Evolutionary conservation across 2,888 invertebrate species (phyloP).

Genomic region (Melolontha melolontha): DNA sequence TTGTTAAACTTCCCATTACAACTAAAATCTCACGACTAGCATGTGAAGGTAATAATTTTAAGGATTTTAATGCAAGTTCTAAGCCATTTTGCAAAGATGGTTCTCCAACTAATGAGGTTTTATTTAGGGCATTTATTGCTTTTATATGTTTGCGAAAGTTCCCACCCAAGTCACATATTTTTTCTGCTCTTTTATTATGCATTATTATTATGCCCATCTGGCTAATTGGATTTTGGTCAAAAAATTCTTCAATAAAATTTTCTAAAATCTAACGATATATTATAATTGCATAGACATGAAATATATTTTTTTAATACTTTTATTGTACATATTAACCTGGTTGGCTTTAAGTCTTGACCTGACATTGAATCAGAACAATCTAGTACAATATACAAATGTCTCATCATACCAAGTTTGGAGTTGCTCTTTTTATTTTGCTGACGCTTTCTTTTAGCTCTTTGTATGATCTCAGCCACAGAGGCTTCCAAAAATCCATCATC

Average conservation of each 20-base stretch:
- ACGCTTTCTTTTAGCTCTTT: constrained; percentile 86
- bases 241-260: constrained; percentile 95
- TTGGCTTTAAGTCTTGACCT: constrained; percentile 95
- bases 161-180: constrained; percentile 90
- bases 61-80: constrained; percentile 85
- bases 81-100: constrained; percentile 97
- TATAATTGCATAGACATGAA: constrained; percentile 8
- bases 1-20: constrained; percentile 93
- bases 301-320: constrained; percentile 72
- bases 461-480: constrained; percentile 91
- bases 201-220: constrained; percentile 94
- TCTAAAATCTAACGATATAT: constrained; percentile 80
- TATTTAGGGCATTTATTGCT: constrained; percentile 73
- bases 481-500: constrained; percentile 92
- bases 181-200: constrained; percentile 94
- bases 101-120: constrained; percentile 84
- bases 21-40: constrained; percentile 94
- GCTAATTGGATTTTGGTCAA: constrained; percentile 98
- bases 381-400: constrained; percentile 90
- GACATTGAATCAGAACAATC: constrained; percentile 97
- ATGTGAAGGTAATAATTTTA: constrained; percentile 92
- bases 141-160: constrained; percentile 85
- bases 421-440: constrained; percentile 79
- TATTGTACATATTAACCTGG: constrained; percentile 85
- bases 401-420: constrained; percentile 97